Percentiles rank a stretch among this genome's conserved stretches.
Conservation (phyloP, 1,140 invertebrate species). For the Papilio machaon region DNA sequence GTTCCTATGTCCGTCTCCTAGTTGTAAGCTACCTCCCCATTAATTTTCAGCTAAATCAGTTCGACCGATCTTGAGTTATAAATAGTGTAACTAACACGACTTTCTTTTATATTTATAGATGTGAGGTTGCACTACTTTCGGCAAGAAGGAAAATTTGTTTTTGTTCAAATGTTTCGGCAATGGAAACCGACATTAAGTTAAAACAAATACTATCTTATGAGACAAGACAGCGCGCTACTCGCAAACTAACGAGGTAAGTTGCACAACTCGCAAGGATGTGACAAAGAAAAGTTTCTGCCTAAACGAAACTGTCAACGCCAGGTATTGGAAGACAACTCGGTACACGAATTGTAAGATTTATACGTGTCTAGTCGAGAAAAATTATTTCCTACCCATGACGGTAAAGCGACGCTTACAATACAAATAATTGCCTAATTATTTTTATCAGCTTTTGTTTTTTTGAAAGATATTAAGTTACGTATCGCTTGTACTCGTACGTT, state of each 20-base stretch:
- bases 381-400: background rate
- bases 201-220: conserved; percentile 15
- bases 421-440: too few species aligned
- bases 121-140: background rate
- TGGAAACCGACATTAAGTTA: background rate
- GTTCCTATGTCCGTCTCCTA: too few species aligned
- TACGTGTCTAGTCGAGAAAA: background rate
- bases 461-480: too few species aligned
- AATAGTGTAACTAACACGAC: too few species aligned
- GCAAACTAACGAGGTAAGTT: conserved; percentile 50
- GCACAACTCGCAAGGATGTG: conserved; percentile 33
- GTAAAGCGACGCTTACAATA: too few species aligned
- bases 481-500: too few species aligned
- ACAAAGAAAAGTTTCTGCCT: conserved; percentile 57
- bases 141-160: background rate
- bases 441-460: too few species aligned
- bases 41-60: too few species aligned
- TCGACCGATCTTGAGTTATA: too few species aligned
- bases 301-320: conserved; percentile 55
- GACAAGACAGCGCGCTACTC: conserved; percentile 2
- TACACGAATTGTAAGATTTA: conserved; percentile 30
- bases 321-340: conserved; percentile 42
- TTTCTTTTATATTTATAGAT: too few species aligned
- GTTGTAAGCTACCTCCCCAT: too few species aligned
- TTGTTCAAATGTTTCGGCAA: background rate